These are phyloP conservation scores for Rachycentron canadum DNA, from an alignment of 2,797 vertebrate species.

Conservation along the genomic window DNA sequence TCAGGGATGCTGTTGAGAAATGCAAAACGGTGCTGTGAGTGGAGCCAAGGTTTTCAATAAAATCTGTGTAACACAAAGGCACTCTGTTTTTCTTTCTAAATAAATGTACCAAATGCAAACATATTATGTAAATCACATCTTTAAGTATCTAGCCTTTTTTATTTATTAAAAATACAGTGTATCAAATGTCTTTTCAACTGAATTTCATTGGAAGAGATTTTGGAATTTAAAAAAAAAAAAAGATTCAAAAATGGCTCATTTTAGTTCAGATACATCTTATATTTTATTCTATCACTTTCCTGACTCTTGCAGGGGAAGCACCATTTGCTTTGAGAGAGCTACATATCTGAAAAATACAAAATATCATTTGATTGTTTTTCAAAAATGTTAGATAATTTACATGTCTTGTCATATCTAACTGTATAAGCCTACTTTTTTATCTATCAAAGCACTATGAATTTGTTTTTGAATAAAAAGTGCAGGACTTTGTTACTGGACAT, in stretches of 20 bases:
- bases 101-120: conserved; percentile 7
- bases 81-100: conserved; percentile 3
- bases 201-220: not conserved
- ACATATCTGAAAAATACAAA: not conserved
- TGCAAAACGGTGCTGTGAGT: conserved; percentile 12
- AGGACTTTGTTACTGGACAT: conserved; percentile 2
- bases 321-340: not conserved
- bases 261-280: not conserved
- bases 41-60: conserved; percentile 18
- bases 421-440: too few relatives aligned
- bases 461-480: not conserved
- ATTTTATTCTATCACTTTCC: not conserved
- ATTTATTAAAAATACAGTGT: not conserved
- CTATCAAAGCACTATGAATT: not conserved
- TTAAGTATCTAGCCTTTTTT: not conserved
- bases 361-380: not conserved
- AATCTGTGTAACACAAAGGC: conserved; percentile 1
- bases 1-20: conserved; percentile 36
- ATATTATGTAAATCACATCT: not conserved
- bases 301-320: conserved; percentile 4
- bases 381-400: not conserved
- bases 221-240: not conserved
- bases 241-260: not conserved
- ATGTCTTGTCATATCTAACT: not conserved
- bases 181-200: not conserved